Evolutionary conservation across 2,888 invertebrate genomes (phyloP).

Genomic region (Leptopilina syphax): DNA sequence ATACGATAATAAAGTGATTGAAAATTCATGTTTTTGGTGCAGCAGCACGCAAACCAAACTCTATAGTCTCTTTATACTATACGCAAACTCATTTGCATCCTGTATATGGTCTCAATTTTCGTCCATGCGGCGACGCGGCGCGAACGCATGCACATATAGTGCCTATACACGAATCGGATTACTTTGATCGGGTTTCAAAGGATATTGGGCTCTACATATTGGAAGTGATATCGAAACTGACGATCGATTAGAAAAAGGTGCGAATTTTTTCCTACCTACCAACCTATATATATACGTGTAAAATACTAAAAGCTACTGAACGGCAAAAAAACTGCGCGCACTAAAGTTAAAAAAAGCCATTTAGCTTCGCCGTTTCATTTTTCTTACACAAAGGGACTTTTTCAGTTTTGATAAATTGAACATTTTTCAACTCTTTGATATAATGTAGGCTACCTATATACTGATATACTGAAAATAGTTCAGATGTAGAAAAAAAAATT

Average conservation of each 20-base stretch:
- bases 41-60: slow-evolving; percentile 10
- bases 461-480: background rate
- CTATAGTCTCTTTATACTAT: slow-evolving; percentile 14
- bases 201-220: slow-evolving; percentile 40
- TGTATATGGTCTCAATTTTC: slow-evolving; percentile 41
- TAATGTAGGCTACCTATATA: background rate
- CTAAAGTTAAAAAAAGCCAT: background rate
- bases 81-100: slow-evolving; percentile 40
- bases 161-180: slow-evolving; percentile 36
- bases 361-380: background rate
- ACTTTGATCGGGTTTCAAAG: slow-evolving; percentile 41
- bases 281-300: too few species aligned
- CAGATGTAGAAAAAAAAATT: background rate
- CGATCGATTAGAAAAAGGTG: slow-evolving; percentile 40
- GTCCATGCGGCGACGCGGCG: slow-evolving; percentile 9
- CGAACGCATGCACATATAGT: background rate
- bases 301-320: slow-evolving; percentile 5
- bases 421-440: background rate
- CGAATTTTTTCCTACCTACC: slow-evolving; percentile 1
- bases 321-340: slow-evolving; percentile 3
- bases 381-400: slow-evolving; percentile 27
- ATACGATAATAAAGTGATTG: background rate
- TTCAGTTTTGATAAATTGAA: background rate
- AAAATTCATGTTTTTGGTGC: slow-evolving; percentile 15
- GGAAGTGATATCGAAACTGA: slow-evolving; percentile 38